Evolutionary conservation across 2,797 vertebrate genomes (phyloP), one percentile per base, ranked within the genome.

Genomic region (Bovichtus variegatus): DNA sequence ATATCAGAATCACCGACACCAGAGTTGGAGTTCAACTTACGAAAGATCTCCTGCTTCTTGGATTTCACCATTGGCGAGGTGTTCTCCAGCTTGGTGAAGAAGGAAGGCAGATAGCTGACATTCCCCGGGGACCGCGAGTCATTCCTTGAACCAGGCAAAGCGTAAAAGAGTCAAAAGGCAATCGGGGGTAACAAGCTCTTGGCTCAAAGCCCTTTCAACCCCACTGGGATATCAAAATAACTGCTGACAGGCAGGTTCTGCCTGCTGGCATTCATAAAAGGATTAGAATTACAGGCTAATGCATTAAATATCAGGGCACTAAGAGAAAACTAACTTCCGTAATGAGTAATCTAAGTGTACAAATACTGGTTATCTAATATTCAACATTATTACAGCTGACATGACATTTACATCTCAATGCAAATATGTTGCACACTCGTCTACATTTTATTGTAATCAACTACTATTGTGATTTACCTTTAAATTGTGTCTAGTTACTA

Each of bases 11-110:
- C 97, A 92, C 97, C 93, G 86, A 97, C 97, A 95, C 97, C 96
- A 94, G 97, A 97, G 72, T 94, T 98, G 95, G 97, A 98, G 95
- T 97, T 98, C 95, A 98, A 96, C 95, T 99, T 99, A 94, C 98
- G 98, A 94, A 98, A 97, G 94, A 99, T 99, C 95, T 99, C 98
- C 95, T 99, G 97, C 94, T 99, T 99, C 95, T 99, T 99, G 89
- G 96, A 98, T 92, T 97, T 95, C 81, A 99, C 98, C 98, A 99
- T 99, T 29, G 96, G 97, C 5, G 97, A 99, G 47, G 97, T 99
- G 91, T 92, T 99, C 93, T 99, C 98, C 80, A 99, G 96, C 89
- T 99, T 99, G 91, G 98, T 99, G 93, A 99, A 99, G 92, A 99
- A 99, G 0, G 98, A 95, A 62, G 98, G 98, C 89, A 98, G 92